Evolutionary conservation across 2,113 vertebrate genomes (phyloP), one percentile per base, ranked within the genome.

Genomic region (Hippopotamus amphibius): DNA sequence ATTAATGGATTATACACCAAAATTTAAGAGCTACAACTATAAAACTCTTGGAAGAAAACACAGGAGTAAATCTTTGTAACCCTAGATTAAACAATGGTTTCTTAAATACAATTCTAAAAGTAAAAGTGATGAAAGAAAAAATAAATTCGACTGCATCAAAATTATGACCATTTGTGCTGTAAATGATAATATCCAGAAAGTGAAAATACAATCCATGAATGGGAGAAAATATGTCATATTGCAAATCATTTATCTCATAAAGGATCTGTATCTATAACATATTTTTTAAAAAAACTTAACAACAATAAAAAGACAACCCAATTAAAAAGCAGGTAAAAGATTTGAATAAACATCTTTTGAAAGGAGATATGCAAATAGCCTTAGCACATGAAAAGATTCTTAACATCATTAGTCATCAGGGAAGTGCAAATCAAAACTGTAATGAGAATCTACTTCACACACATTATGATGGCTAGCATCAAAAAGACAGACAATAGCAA

Each of bases 1-100:
- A 72, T 43, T 61, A 77, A 41, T 59, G 21, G 48, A 26, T 61
- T 28, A 81, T 68, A 71, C 28, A 46, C 5, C 61, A 89, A 86
- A 93, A 50, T 59, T 71, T 86, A 86, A 86, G 16, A 81, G 14
- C 17, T 59, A 72, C 69, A 90, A 61, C 30, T 28, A 65, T 21
- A 72, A 83, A 50, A 48, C 17, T 28, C 33, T 95, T 65, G 48
- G n/a, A 88, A 80, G n/a, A 81, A 96, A 93, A 85, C 15, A 53
- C 19, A 43, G 15, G 17, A 41, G 26, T 46, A 86, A 66, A 82
- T 59, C 28, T 94, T 76, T 43, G 63, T 65, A 43, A 82, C 0
- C 1, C 43, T 37, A 57, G 22, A 14, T 76, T 88, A 88, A 71
- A 9, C 9, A 80, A 15, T 69, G 13, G 8, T 63, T 96, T 90